Conservation (phyloP, 2,113 vertebrate genomes). For the Genyomyrus donnyi region DNA sequence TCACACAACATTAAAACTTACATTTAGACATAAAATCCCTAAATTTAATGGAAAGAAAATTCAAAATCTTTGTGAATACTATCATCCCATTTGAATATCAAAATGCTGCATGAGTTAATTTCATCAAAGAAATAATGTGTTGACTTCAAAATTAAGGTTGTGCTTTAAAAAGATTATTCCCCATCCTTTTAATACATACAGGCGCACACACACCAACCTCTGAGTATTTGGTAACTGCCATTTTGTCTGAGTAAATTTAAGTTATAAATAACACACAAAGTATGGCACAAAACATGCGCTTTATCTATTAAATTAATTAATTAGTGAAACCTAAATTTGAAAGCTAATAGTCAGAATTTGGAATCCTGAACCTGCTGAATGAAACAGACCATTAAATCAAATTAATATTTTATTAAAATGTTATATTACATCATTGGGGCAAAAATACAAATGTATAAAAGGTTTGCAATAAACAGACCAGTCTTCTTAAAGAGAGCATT, state of each 20-base stretch:
- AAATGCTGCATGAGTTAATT: neutral
- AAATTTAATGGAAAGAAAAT: neutral
- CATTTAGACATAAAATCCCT: neutral
- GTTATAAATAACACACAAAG: neutral
- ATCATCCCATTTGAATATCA: neutral
- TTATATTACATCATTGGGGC: constrained; percentile 37
- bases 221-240: neutral
- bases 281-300: neutral
- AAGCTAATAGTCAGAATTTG: neutral
- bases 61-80: neutral
- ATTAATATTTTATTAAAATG: constrained; percentile 44
- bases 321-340: neutral
- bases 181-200: neutral
- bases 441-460: constrained; percentile 21
- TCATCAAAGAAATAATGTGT: neutral
- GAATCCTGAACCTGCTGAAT: neutral
- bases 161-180: neutral
- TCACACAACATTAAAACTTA: neutral
- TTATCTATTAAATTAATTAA: neutral
- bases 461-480: constrained; percentile 3
- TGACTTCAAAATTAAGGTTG: neutral
- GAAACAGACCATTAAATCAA: constrained; percentile 27
- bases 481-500: neutral
- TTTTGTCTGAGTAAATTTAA: neutral
- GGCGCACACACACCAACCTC: neutral